A percentile compares a stretch with the other conserved stretches of the same genome.
phyloP scores from a whole-genome alignment of 1,140 invertebrate genomes.

The Maniola jurtina region DNA sequence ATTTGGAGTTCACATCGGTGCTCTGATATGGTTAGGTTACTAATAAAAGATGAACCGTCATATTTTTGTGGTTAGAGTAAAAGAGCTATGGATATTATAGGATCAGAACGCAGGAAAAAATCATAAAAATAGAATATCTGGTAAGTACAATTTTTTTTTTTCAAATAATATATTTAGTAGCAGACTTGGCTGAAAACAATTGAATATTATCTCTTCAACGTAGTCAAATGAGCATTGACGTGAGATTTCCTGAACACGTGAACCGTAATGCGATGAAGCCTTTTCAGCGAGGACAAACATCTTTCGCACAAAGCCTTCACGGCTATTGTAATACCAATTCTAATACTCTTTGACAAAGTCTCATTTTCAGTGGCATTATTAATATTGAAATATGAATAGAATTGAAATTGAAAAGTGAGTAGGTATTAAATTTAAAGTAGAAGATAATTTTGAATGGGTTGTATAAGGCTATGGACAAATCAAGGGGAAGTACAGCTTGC shows the following conservation, averaged over 20 bases:
- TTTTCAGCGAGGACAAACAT: slow-evolving; percentile 39
- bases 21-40: too few species aligned
- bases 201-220: slow-evolving; percentile 17
- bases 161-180: too few species aligned
- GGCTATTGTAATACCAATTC: slow-evolving; percentile 12
- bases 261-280: slow-evolving; percentile 57
- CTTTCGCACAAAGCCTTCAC: slow-evolving; percentile 10
- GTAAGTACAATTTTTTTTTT: too few species aligned
- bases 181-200: too few species aligned
- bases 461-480: too few species aligned
- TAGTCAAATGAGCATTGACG: slow-evolving; percentile 17
- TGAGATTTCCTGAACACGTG: slow-evolving; percentile 48
- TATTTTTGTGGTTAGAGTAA: too few species aligned
- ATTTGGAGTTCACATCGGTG: too few species aligned
- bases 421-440: not conserved
- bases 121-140: too few species aligned
- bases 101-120: too few species aligned
- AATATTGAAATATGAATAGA: not conserved
- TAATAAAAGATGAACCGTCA: too few species aligned
- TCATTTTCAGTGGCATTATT: not conserved
- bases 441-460: not conserved
- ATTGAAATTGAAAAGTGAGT: slow-evolving; percentile 4
- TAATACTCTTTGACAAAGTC: not conserved
- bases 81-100: too few species aligned
- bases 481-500: too few species aligned